Evolutionary conservation across 2,888 invertebrate species (phyloP), one percentile per base, ranked within the genome.

Genomic region (Pocota personata): DNA sequence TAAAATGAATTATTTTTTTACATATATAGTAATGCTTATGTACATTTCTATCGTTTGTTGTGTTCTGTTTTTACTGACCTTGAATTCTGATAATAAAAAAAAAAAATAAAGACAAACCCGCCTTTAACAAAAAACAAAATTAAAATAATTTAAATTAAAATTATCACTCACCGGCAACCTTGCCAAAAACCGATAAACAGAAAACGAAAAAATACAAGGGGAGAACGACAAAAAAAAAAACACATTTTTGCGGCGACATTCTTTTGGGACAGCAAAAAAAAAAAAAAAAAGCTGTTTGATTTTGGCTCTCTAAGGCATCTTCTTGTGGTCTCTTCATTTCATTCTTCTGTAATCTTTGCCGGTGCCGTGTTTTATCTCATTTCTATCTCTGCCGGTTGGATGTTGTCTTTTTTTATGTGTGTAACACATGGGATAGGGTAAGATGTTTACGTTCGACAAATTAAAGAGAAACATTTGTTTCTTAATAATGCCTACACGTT

Each of bases 151-250:
- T 24, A 37, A 69, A 69, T 69, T 55, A 67, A 67, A 52, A 52
- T 67, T 37, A 69, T 69, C 69, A 40, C 52, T 40, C 24, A 10
- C 52, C 1, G 69, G 52, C 69, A 69, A 55, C 52, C 69, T 69
- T 69, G 69, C 55, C 69, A 69, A 69, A 55, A 67, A 32, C 52
- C 52, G 55, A 69, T 52, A 69, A 37, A 32, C 40, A 48, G 1
- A 37, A 67, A 67, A 27, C n/a, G 24, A 60, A 40, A 8, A 60
- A 60, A 60, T 4, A 30, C 2, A 60, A 60, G n/a, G 24, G 40
- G 16, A 24, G 5, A 27, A 24, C 24, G 24, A 24, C 16, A 67
- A 14, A 50, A 5, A 48, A 6, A 1, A 30, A 30, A 2, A 16
- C 1, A 57, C 32, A 16, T 43, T 27, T 46, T 40, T 14, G 35